phyloP scores from a whole-genome alignment of 2,113 vertebrate genomes.

The Anser brachyrhynchus region DNA sequence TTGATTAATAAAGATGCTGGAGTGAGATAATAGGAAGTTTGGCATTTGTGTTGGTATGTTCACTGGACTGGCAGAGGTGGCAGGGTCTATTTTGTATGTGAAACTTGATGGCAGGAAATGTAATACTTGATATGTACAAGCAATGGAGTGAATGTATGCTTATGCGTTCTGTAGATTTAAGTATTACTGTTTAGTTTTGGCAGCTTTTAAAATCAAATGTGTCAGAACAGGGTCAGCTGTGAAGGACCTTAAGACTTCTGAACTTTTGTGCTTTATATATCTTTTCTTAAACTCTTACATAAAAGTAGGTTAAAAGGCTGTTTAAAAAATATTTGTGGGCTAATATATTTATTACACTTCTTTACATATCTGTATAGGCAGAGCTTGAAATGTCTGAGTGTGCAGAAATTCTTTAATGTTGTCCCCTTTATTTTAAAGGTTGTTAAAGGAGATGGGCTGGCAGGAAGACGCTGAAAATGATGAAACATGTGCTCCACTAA shows the following conservation, averaged over 20 bases:
- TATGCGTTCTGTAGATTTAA: neutral
- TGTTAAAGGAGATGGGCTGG: slow-evolving; percentile 88
- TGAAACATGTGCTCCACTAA: slow-evolving; percentile 82
- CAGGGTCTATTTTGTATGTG: neutral
- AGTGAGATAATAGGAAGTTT: neutral
- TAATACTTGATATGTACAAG: neutral
- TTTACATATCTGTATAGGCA: neutral
- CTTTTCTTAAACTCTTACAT: neutral
- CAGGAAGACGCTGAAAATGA: slow-evolving; percentile 85
- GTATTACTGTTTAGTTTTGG: neutral
- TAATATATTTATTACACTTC: neutral
- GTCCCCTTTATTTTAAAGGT: slow-evolving; percentile 54
- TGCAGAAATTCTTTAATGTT: neutral
- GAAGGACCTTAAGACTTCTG: neutral
- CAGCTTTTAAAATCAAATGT: neutral
- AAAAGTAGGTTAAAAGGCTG: neutral
- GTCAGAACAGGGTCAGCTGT: neutral
- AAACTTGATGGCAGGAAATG: neutral
- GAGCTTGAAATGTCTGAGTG: neutral
- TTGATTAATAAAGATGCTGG: neutral
- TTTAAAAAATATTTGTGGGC: neutral
- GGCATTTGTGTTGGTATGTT: neutral
- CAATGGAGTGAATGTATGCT: neutral
- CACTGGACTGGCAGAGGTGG: neutral
- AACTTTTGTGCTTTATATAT: neutral